Base-by-base conservation (phyloP, 2,888 invertebrate genomes). In the Sylvicola cinctus region DNA sequence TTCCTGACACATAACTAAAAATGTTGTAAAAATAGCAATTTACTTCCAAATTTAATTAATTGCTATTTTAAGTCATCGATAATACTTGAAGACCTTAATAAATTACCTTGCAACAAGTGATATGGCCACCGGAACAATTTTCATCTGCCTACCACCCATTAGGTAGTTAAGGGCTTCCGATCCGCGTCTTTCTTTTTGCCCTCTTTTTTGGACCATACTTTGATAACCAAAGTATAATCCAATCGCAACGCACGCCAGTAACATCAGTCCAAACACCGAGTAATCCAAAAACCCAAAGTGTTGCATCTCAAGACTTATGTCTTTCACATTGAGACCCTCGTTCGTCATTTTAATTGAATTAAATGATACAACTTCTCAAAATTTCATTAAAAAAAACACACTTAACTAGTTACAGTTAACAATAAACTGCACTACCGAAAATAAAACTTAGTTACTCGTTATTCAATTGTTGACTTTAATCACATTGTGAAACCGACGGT, bases 121-220 rank as follows among this genome's bases (percentile, higher is more conserved):
- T 66, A 87, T 67, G 20, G 83, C 68, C 35, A 87, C 75, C 3
- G 87, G 87, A 49, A 87, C 63, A 13, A 75, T 70, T 47, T 73
- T 68, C 81, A 87, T 81, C 46, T 73, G 74, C 44, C 83, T 65
- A 36, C 79, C 78, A 15, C 83, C 85, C 36, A 85, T 70, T 33
- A 87, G 63, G 49, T 85, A 84, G 49, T 77, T 76, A 50, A 70
- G 66, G 5, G 53, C 57, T n/a, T 37, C 39, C 4, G 34, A 28
- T 13, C 26, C 31, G 3, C 25, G 29, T 14, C 28, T 14, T 2
- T 60, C 54, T 41, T 53, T 46, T 47, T 60, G 45, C n/a, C 12
- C 16, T 5, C 10, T 8, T 16, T 29, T 15, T 6, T 28, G 12
- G 4, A 13, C 14, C 6, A 5, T 5, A 6, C 14, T 13, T 13